Conservation (phyloP, 2,113 vertebrate genomes). For the Planiliza haematocheilus region DNA sequence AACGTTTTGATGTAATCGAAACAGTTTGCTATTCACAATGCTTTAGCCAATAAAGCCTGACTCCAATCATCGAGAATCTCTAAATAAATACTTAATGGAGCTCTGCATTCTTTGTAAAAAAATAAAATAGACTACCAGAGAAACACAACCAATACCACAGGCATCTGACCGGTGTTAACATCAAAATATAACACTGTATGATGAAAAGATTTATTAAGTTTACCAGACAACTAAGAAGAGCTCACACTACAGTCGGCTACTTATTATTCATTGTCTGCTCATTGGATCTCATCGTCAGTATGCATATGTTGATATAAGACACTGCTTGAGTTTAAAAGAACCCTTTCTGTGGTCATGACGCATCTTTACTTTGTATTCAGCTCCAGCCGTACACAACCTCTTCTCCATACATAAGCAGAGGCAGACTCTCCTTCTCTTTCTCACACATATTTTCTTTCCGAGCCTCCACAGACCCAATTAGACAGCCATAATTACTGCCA, state of each 20-base stretch:
- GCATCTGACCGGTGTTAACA: too few relatives aligned
- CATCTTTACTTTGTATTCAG: slow-evolving; percentile 61
- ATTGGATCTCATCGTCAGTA: slow-evolving; percentile 6
- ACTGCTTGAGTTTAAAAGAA: slow-evolving; percentile 38
- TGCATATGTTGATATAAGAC: slow-evolving; percentile 25
- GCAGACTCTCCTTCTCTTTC: slow-evolving; percentile 12
- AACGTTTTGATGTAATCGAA: too few relatives aligned
- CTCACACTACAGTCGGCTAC: not conserved
- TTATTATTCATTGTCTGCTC: slow-evolving; percentile 17
- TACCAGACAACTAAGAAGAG: slow-evolving; percentile 15
- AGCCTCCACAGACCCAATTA: slow-evolving; percentile 73
- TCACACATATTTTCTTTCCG: slow-evolving; percentile 29
- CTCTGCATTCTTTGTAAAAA: too few relatives aligned
- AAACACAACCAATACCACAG: too few relatives aligned
- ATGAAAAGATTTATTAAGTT: slow-evolving; percentile 20
- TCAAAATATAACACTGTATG: not conserved
- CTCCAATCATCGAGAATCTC: too few relatives aligned
- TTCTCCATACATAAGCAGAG: slow-evolving; percentile 54
- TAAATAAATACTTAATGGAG: too few relatives aligned
- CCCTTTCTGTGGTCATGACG: slow-evolving; percentile 44
- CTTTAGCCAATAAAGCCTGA: too few relatives aligned
- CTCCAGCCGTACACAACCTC: slow-evolving; percentile 29
- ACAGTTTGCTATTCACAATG: too few relatives aligned
- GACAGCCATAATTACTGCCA: slow-evolving; percentile 72
- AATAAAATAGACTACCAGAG: too few relatives aligned